Conservation (phyloP, 2,113 vertebrate species). For the Hirundichthys speculiger region DNA sequence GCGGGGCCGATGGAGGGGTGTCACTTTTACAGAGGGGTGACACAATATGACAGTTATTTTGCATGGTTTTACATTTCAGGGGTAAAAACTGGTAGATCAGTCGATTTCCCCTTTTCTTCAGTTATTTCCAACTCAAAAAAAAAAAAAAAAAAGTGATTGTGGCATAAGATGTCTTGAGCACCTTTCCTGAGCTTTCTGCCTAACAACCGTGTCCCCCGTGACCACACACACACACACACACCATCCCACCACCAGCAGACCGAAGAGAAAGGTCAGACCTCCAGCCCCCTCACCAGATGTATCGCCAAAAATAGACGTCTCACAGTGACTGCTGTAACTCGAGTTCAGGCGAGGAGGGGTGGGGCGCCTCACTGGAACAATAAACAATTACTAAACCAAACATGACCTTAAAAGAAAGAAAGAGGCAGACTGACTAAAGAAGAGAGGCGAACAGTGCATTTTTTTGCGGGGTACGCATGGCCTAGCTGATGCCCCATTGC, state of each 20-base stretch:
- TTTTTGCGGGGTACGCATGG: conserved; percentile 54
- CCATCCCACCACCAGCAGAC: conserved; percentile 18
- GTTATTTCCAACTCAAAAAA: too few species aligned
- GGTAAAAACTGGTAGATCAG: too few species aligned
- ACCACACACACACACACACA: not conserved
- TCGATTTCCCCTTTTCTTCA: too few species aligned
- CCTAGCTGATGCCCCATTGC: conserved; percentile 67
- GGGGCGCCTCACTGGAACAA: conserved; percentile 47
- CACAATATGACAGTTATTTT: too few species aligned
- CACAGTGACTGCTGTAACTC: conserved; percentile 30
- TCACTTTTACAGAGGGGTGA: too few species aligned
- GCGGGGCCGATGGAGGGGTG: too few species aligned
- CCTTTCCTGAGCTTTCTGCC: not conserved
- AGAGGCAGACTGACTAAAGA: conserved; percentile 27
- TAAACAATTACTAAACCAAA: conserved; percentile 66
- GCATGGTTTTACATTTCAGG: too few species aligned
- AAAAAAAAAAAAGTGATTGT: too few species aligned
- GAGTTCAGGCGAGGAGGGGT: conserved; percentile 21
- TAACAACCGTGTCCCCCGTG: conserved; percentile 38
- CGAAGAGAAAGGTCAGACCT: conserved; percentile 58
- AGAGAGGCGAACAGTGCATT: conserved; percentile 2
- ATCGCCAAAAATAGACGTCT: conserved; percentile 65
- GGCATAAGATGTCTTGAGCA: not conserved
- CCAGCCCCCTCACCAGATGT: conserved; percentile 54
- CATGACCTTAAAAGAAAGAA: conserved; percentile 36